Evolutionary conservation across 1,140 invertebrate species (phyloP).

Genomic region (Semibalanus balanoides): DNA sequence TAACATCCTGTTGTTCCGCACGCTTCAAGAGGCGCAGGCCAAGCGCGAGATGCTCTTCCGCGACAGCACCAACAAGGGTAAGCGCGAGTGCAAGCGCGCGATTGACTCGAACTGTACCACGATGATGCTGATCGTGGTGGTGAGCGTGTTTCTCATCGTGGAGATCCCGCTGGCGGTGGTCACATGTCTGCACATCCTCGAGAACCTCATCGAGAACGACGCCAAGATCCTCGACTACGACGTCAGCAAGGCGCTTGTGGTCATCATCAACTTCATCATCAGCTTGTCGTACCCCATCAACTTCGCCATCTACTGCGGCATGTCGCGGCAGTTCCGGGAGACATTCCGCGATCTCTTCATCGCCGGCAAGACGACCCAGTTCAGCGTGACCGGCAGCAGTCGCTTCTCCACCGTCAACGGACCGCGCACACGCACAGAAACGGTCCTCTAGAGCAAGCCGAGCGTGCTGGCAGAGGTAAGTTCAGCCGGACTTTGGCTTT

Average conservation of each 20-base stretch:
- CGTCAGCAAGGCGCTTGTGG: conserved; percentile 63
- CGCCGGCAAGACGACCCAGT: conserved; percentile 31
- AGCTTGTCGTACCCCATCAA: conserved; percentile 82
- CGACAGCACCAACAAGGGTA: conserved; percentile 53
- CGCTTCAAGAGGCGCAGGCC: conserved; percentile 63
- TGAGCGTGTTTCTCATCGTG: conserved; percentile 74
- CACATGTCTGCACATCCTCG: conserved; percentile 67
- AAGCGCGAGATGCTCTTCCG: conserved; percentile 41
- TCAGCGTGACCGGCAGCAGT: neutral
- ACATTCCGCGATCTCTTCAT: conserved; percentile 83
- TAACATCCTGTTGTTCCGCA: conserved; percentile 70
- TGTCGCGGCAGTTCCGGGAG: conserved; percentile 82
- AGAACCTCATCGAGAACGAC: conserved; percentile 46
- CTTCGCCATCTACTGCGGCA: conserved; percentile 90
- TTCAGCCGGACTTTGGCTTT: too few relatives aligned
- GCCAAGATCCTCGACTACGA: conserved; percentile 51
- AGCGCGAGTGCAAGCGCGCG: conserved; percentile 58
- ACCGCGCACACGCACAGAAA: neutral
- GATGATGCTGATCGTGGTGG: conserved; percentile 87
- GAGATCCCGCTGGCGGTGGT: conserved; percentile 83
- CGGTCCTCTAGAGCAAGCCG: too few relatives aligned
- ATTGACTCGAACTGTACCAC: conserved; percentile 83
- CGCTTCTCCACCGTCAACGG: neutral
- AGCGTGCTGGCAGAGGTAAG: too few relatives aligned
- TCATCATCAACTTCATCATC: conserved; percentile 82